These are phyloP conservation scores for Streptopelia turtur DNA, from an alignment of 2,797 vertebrate genomes.

Conservation along the genomic window DNA sequence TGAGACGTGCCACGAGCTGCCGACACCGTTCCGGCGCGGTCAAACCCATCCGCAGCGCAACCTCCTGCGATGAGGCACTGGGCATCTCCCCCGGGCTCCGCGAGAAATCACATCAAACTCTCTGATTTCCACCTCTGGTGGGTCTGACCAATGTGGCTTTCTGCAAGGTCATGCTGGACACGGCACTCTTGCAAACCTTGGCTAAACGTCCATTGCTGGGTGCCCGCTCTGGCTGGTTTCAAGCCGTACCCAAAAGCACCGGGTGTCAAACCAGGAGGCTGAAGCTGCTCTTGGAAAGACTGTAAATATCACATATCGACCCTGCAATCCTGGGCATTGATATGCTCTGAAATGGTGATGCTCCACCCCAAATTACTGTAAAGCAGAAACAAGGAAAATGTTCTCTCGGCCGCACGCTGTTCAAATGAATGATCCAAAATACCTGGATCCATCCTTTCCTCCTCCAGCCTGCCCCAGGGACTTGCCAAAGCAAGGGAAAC, in stretches of 20 bases:
- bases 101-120: neutral
- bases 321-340: too few relatives aligned
- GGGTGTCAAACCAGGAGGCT: neutral
- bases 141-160: neutral
- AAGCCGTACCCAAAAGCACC: neutral
- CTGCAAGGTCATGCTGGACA: neutral
- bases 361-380: neutral
- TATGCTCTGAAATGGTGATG: neutral
- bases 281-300: neutral
- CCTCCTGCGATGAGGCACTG: accelerated
- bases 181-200: neutral
- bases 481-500: neutral
- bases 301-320: neutral
- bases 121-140: too few relatives aligned
- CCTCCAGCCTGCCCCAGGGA: neutral
- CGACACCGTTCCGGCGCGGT: accelerated
- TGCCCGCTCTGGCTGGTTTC: neutral
- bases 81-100: neutral
- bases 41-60: accelerated
- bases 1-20: neutral
- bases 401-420: neutral
- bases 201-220: accelerated
- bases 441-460: neutral
- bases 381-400: neutral
- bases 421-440: neutral